Evolutionary conservation across 2,888 invertebrate species (phyloP).

Genomic region (Laothoe populi): DNA sequence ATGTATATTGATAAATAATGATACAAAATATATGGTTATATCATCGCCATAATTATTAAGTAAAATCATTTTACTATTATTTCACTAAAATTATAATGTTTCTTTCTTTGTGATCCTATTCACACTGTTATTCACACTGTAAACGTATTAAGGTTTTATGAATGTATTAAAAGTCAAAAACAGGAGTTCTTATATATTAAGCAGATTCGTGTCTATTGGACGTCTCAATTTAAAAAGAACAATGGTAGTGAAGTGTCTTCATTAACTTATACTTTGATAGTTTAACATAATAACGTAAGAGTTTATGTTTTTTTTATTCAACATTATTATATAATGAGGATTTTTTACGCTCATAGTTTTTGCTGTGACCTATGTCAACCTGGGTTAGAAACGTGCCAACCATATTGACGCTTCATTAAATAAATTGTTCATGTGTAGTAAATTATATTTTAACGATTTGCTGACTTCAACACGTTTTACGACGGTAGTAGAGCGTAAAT

Average conservation of each 20-base stretch:
- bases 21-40: too few species aligned
- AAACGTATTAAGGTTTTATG: too few species aligned
- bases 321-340: not conserved
- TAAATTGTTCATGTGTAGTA: slow-evolving; percentile 18
- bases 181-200: not conserved
- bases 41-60: too few species aligned
- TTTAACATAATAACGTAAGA: not conserved
- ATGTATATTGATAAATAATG: too few species aligned
- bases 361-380: slow-evolving; percentile 1
- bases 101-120: not conserved
- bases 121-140: too few species aligned
- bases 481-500: slow-evolving; percentile 3
- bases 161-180: too few species aligned
- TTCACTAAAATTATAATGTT: too few species aligned
- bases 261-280: not conserved
- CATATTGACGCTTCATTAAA: slow-evolving; percentile 13
- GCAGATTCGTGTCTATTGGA: not conserved
- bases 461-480: slow-evolving; percentile 10
- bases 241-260: not conserved
- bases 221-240: slow-evolving; percentile 4
- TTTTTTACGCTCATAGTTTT: slow-evolving; percentile 7
- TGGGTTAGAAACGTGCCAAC: slow-evolving; percentile 2
- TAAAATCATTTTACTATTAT: too few species aligned
- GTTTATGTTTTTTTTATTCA: not conserved
- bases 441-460: slow-evolving; percentile 21